Conservation (phyloP, 2,113 vertebrate genomes). For the Leucoraja erinaceus region DNA sequence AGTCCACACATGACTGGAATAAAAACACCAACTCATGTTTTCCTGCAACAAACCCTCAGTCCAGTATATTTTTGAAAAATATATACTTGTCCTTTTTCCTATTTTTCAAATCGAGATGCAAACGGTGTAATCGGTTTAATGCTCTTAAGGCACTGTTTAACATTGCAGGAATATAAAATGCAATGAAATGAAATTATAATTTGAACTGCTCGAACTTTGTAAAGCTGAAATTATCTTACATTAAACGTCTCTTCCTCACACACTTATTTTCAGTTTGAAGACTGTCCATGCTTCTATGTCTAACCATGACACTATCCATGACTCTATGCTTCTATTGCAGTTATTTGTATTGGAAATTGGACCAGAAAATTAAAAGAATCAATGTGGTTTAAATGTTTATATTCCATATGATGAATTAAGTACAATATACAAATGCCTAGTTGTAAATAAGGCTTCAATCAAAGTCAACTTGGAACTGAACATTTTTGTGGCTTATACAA, state of each 20-base stretch:
- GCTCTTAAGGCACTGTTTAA: not conserved
- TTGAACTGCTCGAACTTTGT: not conserved
- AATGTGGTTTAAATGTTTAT: not conserved
- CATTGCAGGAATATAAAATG: not conserved
- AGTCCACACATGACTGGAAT: not conserved
- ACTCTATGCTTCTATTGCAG: not conserved
- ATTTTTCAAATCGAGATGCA: too few relatives aligned
- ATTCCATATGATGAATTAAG: not conserved
- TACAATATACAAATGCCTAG: too few relatives aligned
- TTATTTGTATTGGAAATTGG: constrained; percentile 4
- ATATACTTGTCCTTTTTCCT: not conserved
- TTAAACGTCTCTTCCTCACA: not conserved
- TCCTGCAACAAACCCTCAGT: not conserved
- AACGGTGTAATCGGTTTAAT: not conserved
- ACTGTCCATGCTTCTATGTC: not conserved
- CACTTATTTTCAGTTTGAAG: not conserved
- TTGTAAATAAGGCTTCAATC: not conserved
- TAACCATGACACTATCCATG: not conserved
- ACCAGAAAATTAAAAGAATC: not conserved
- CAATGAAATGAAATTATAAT: not conserved
- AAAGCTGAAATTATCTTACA: not conserved
- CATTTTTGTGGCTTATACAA: too few relatives aligned
- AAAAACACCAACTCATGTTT: not conserved
- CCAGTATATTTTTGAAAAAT: not conserved
- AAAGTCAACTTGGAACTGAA: not conserved